Evolutionary conservation across 2,888 invertebrate genomes (phyloP), one percentile per base, ranked within the genome.

Genomic region (Tortricodes alternella): DNA sequence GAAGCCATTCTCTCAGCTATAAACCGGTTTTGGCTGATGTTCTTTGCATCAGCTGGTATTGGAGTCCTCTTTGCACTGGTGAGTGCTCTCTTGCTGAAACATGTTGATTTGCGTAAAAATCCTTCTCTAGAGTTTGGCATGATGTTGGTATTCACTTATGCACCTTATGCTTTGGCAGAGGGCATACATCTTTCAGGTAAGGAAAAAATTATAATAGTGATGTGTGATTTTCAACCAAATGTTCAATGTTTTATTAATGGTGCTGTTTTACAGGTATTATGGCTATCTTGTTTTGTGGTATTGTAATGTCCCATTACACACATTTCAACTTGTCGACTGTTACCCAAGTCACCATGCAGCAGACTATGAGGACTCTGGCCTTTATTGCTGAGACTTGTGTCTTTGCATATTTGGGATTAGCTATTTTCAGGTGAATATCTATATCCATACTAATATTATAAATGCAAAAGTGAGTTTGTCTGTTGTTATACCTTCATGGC

Each of bases 271-370:
- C 91, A 94, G 97, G 99, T 60, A 99, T 99, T 58, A 99, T 99
- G 99, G 99, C 99, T 5, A 99, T 99, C 73, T 88, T 99, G 66
- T 99, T 99, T 82, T 98, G 98, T 89, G 99, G 99, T 5, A 98
- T 99, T 75, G 98, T 99, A 1, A 99, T 99, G 99, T 99, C 99
- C 0, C 99, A 99, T 83, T 99, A 99, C 83, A 99, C 99, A 9
- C 99, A 99, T 91, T 97, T 97, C 76, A 99, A 99, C 84, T 90
- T 99, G 37, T 99, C 99, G 0, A 99, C 99, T 0, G 96, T 99
- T 15, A 99, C 99, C 0, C 99, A 99, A 91, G 98, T 99, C 48
- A 99, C 99, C 2, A 99, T 99, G 96, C 99, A 99, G 81, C 99
- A 99, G 85, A 99, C 99, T 0, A 97, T 99, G 94, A 93, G 98